Percentiles rank a stretch among this genome's conserved stretches.
These are phyloP conservation scores for Cyclargus thomasi DNA, from an alignment of 1,140 invertebrate genomes.

Conservation along the genomic window DNA sequence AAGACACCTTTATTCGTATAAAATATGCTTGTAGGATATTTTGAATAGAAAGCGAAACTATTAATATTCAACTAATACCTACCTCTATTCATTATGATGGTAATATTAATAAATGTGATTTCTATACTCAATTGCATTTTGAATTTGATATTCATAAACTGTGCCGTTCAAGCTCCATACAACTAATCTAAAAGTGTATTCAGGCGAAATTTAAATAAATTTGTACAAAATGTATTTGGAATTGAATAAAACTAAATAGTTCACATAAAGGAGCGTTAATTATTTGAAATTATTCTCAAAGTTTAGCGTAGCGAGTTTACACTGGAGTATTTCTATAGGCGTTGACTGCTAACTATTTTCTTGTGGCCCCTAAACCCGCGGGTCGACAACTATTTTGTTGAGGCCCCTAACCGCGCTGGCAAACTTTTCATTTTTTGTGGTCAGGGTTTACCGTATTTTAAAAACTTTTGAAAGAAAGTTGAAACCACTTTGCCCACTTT, in stretches of 20 bases:
- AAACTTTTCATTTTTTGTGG: background rate
- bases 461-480: too few species aligned
- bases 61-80: too few species aligned
- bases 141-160: background rate
- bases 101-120: too few species aligned
- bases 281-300: background rate
- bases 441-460: too few species aligned
- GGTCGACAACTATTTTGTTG: background rate
- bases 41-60: too few species aligned
- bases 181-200: background rate
- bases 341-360: background rate
- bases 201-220: background rate
- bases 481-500: too few species aligned
- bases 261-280: background rate
- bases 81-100: too few species aligned
- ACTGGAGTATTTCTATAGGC: slow-evolving; percentile 1
- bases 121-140: too few species aligned
- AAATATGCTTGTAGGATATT: too few species aligned
- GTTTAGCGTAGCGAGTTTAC: background rate
- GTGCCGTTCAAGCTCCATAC: background rate
- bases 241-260: slow-evolving; percentile 1
- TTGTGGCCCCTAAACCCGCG: background rate
- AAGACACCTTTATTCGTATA: too few species aligned
- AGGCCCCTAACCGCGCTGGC: background rate
- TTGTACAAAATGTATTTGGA: background rate